Percentiles rank a stretch among this genome's conserved stretches.
Conservation (phyloP, 2,888 invertebrate genomes). For the Autographa pulchrina region DNA sequence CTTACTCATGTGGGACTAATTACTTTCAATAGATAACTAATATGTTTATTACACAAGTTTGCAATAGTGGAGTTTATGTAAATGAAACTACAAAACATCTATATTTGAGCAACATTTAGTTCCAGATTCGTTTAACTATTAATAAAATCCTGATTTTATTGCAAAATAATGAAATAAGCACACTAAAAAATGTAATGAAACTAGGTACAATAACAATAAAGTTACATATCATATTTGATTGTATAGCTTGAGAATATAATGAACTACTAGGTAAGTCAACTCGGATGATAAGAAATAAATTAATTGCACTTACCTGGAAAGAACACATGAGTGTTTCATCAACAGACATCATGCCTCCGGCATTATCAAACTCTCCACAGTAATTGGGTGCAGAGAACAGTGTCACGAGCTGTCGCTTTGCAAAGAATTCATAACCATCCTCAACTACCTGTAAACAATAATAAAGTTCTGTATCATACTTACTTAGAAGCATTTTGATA, state of each 20-base stretch:
- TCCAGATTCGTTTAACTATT: not conserved
- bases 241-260: not conserved
- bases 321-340: constrained; percentile 99
- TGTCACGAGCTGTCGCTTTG: constrained; percentile 99
- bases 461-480: not conserved
- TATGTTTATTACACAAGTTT: not conserved
- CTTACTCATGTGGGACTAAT: not conserved
- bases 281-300: constrained; percentile 2
- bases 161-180: not conserved
- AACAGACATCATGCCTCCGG: constrained; percentile 99
- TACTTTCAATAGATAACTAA: no score
- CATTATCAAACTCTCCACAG: constrained; percentile 99
- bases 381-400: constrained; percentile 99
- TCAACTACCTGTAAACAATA: constrained; percentile 94
- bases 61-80: not conserved
- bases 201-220: not conserved
- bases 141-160: not conserved
- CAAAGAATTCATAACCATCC: constrained; percentile 99
- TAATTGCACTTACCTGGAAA: constrained; percentile 94
- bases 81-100: not conserved
- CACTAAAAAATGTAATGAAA: not conserved
- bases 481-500: no score
- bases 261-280: not conserved
- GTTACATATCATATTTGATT: not conserved
- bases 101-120: not conserved